Evolutionary conservation across 1,140 invertebrate genomes (phyloP), one percentile per base, ranked within the genome.

Genomic region (Drosophila bocki): DNA sequence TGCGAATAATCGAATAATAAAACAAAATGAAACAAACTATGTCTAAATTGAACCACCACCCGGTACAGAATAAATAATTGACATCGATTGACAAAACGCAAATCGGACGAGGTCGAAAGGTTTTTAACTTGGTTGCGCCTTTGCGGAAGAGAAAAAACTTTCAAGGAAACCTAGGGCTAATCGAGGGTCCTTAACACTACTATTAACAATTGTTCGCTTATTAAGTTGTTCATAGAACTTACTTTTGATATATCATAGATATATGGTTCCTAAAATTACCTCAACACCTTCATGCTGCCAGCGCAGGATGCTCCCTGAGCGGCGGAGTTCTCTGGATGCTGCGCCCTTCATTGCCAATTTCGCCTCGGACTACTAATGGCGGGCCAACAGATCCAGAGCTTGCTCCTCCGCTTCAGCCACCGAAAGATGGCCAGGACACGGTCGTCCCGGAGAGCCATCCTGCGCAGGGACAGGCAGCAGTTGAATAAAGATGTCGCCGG

Each of bases 161-260:
- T 79, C 85, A 81, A 90, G 86, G 62, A 64, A 53, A 42, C 50
- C 47, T 77, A 87, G 9, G 53, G 15, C 58, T 86, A 70, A 26
- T 56, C n/a, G 47, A 37, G 64, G 67, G 15, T 50, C 42, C 54
- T 61, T 78, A 69, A 19, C 13, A 56, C 57, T 82, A 79, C 32
- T 69, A 39, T 62, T 81, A 77, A 75, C 83, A 81, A 68, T 60
- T 87, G 71, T 80, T 91, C 68, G 82, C 75, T 91, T 83, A 68
- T 81, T 86, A 76, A 91, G 91, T 95, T 94, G 97, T 97, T 97
- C 96, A 97, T 96, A 96, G 96, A 97, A 97, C 97, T 96, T 97
- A 97, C 96, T 94, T 94, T 93, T 95, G 95, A 97, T 97, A 97
- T 97, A 97, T 97, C 97, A 97, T 97, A 97, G 97, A 97, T 97